phyloP scores from a whole-genome alignment of 2,797 vertebrate species.

The Anabacerthia variegaticeps region DNA sequence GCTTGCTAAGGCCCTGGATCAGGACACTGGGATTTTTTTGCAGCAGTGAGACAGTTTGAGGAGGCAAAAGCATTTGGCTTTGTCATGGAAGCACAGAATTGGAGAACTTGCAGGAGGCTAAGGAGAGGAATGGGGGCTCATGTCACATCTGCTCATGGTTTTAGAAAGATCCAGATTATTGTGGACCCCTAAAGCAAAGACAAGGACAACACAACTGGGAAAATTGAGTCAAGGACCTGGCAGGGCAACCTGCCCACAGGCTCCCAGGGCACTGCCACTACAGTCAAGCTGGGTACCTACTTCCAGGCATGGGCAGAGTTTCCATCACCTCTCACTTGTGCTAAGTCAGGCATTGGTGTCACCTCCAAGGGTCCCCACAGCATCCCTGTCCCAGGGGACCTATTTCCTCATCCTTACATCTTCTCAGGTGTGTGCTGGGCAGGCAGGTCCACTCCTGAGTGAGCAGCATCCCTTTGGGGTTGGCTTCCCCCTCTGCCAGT shows the following conservation, averaged over 20 bases:
- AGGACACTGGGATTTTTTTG: background rate
- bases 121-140: background rate
- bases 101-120: background rate
- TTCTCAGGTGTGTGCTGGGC: fast-evolving
- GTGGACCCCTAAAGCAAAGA: background rate
- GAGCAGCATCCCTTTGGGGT: background rate
- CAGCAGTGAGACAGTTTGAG: background rate
- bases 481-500: background rate
- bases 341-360: background rate
- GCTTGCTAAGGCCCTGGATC: background rate
- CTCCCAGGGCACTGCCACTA: background rate
- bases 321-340: background rate
- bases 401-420: fast-evolving
- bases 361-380: no score
- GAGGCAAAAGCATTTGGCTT: background rate
- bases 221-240: background rate
- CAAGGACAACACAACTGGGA: background rate
- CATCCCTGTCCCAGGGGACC: background rate
- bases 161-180: background rate
- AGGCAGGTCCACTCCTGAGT: fast-evolving
- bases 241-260: background rate
- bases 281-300: background rate
- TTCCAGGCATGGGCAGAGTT: background rate
- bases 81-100: background rate
- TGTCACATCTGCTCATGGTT: background rate